Conservation (phyloP, 2,888 invertebrate species). For the Morpho achilles region DNA sequence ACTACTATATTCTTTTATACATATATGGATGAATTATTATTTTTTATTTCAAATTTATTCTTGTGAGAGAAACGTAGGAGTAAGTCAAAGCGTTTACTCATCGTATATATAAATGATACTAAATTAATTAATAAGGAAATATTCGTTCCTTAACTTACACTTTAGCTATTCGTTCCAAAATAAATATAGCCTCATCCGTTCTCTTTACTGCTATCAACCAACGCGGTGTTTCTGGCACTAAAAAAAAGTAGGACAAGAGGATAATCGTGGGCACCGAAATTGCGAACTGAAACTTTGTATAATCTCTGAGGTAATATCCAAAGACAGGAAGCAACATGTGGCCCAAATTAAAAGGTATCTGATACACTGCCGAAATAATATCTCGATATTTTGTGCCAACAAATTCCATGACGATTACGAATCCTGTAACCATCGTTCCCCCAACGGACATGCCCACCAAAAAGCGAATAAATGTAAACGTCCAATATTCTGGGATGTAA, state of each 20-base stretch:
- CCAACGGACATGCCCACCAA: constrained; percentile 87
- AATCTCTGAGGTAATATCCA: constrained; percentile 82
- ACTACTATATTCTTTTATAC: no score
- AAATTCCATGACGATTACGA: constrained; percentile 83
- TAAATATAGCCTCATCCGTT: constrained; percentile 80
- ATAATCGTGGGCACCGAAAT: constrained; percentile 80
- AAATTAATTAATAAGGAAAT: background rate
- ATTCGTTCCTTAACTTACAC: constrained; percentile 42
- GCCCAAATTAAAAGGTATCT: constrained; percentile 84
- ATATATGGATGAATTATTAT: no score
- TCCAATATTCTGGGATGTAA: constrained; percentile 79
- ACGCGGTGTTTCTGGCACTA: constrained; percentile 88
- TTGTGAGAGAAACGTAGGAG: no score
- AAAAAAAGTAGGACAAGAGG: constrained; percentile 81
- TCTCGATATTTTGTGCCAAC: constrained; percentile 80
- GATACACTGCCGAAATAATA: constrained; percentile 81
- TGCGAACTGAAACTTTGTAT: constrained; percentile 82
- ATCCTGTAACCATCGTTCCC: constrained; percentile 87
- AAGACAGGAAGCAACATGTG: constrained; percentile 81
- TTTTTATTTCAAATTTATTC: no score
- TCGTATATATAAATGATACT: background rate
- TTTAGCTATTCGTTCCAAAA: constrained; percentile 83
- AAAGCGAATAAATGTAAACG: constrained; percentile 83
- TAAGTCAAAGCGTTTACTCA: no score
- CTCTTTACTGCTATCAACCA: constrained; percentile 87